Conservation (phyloP, 2,888 invertebrate species). For the Ormyrus rosae region DNA sequence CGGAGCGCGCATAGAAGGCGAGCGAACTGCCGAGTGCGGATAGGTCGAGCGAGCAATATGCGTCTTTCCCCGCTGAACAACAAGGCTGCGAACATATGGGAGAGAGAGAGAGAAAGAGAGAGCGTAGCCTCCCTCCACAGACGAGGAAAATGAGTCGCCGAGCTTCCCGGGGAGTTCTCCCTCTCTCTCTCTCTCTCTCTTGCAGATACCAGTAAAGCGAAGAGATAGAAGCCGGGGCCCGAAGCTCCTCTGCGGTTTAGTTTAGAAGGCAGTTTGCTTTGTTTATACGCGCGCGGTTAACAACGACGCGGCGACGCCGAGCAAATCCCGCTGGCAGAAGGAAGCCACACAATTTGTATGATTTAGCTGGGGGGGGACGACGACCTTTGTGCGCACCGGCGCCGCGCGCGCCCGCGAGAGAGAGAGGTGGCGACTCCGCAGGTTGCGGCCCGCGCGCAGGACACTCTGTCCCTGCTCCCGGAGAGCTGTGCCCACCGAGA, state of each 20-base stretch:
- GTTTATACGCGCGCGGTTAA: slow-evolving; percentile 69
- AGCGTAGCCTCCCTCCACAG: no score
- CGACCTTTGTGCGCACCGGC: slow-evolving; percentile 32
- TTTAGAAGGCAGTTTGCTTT: slow-evolving; percentile 68
- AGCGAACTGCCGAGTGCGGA: background rate
- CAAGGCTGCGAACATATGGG: background rate
- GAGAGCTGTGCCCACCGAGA: no score
- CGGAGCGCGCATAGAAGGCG: slow-evolving; percentile 17
- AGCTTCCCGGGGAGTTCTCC: background rate
- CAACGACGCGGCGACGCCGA: slow-evolving; percentile 56
- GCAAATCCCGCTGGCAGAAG: slow-evolving; percentile 3
- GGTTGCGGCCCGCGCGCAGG: no score
- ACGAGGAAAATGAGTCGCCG: slow-evolving; percentile 55
- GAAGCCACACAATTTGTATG: slow-evolving; percentile 51
- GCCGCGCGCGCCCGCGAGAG: background rate
- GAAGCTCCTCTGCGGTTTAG: slow-evolving; percentile 65
- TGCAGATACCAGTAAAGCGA: no score
- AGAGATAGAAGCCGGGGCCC: slow-evolving; percentile 29
- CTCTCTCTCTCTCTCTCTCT: no score
- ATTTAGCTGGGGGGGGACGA: slow-evolving; percentile 41
- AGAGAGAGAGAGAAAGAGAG: no score
- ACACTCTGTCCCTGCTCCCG: no score
- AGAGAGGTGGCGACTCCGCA: no score
- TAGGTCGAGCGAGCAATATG: slow-evolving; percentile 9
- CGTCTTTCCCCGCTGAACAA: background rate